Percentiles rank a stretch among this genome's conserved stretches.
These are phyloP conservation scores for Pristis pectinata DNA, from an alignment of 2,797 vertebrate species.

Conservation along the genomic window DNA sequence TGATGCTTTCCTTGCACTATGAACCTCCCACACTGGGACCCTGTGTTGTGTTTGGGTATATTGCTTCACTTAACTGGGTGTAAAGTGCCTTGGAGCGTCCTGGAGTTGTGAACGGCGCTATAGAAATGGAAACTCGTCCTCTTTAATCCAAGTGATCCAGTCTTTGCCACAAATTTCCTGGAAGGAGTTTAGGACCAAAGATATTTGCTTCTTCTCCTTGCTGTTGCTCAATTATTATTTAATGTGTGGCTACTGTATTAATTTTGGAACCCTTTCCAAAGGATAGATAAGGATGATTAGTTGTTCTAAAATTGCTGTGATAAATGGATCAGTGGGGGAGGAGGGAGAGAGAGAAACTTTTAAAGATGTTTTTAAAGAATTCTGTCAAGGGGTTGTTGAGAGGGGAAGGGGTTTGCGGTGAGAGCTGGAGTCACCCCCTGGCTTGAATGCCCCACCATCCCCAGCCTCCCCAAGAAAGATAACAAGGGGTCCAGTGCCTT, in stretches of 20 bases:
- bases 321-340: not conserved
- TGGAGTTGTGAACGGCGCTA: not conserved
- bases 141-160: not conserved
- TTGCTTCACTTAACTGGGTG: not conserved
- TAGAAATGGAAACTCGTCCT: not conserved
- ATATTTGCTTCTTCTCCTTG: not conserved
- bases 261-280: not conserved
- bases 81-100: not conserved
- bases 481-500: not conserved
- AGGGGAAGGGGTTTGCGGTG: not conserved
- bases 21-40: not conserved
- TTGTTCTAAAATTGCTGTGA: not conserved
- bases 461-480: not conserved
- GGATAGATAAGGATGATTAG: not conserved
- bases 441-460: too few relatives aligned
- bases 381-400: not conserved
- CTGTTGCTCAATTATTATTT: not conserved
- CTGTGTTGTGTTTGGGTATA: too few relatives aligned
- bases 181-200: not conserved
- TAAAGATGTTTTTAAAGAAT: too few relatives aligned
- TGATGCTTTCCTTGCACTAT: too few relatives aligned
- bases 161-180: not conserved
- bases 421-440: not conserved
- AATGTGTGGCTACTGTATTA: slow-evolving; percentile 13
- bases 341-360: not conserved